These are phyloP conservation scores for Aldrovandia affinis DNA, from an alignment of 2,797 vertebrate species.

Conservation along the genomic window DNA sequence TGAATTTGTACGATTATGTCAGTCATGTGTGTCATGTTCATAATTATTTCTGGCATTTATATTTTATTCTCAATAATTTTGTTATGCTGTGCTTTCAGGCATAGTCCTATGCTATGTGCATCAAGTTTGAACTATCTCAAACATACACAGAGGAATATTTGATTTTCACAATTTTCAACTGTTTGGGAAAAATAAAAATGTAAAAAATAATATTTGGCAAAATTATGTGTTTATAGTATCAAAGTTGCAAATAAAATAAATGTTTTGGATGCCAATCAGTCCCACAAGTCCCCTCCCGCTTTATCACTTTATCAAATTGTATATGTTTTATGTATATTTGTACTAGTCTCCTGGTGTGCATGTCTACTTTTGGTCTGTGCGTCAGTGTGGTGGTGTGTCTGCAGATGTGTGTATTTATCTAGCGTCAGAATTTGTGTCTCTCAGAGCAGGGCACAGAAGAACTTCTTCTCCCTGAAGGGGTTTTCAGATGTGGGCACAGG, in stretches of 20 bases:
- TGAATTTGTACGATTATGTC: background rate
- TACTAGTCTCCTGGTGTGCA: background rate
- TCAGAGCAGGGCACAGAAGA: conserved; percentile 98
- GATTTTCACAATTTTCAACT: background rate
- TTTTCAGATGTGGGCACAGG: conserved; percentile 98
- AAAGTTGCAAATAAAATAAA: conserved; percentile 28
- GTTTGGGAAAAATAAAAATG: conserved; percentile 13
- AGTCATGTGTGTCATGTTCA: background rate
- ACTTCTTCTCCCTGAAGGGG: conserved; percentile 99
- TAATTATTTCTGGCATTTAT: background rate
- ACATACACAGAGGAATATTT: background rate
- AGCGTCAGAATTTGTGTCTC: conserved; percentile 51
- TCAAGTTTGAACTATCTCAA: background rate
- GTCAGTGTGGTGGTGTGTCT: conserved; percentile 36
- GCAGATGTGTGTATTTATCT: conserved; percentile 45
- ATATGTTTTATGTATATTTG: background rate
- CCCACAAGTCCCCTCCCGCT: background rate
- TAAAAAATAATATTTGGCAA: conserved; percentile 23
- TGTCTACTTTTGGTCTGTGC: conserved; percentile 9
- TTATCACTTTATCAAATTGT: background rate
- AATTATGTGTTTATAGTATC: conserved; percentile 29
- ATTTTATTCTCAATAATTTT: background rate
- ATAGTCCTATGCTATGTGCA: background rate
- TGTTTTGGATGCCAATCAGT: background rate
- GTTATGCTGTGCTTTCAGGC: background rate